Percentiles rank a stretch among this genome's conserved stretches.
These are phyloP conservation scores for Anagyrus pseudococci DNA, from an alignment of 2,888 invertebrate genomes.

Conservation along the genomic window DNA sequence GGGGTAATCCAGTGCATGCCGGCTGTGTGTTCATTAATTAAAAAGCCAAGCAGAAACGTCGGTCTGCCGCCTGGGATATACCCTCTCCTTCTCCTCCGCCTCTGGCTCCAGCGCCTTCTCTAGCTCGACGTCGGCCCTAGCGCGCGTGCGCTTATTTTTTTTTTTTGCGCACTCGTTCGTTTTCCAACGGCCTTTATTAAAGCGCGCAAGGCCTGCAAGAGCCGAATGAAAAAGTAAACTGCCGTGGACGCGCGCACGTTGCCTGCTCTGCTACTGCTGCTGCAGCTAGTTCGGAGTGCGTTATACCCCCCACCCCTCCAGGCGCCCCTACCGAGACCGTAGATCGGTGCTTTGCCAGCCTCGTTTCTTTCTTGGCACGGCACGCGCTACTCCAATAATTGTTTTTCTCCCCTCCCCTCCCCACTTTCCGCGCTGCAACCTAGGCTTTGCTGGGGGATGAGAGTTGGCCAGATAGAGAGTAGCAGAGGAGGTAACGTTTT, in stretches of 20 bases:
- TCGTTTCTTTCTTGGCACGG: conserved; percentile 33
- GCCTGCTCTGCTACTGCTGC: background rate
- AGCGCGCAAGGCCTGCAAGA: conserved; percentile 43
- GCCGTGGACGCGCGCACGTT: conserved; percentile 33
- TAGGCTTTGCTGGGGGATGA: no score
- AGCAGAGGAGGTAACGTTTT: no score
- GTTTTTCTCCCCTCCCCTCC: conserved; percentile 37
- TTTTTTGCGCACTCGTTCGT: conserved; percentile 41
- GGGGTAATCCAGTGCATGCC: conserved; percentile 40
- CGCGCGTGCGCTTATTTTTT: background rate
- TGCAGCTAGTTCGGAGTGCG: no score
- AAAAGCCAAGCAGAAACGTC: conserved; percentile 45
- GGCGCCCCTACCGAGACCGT: no score
- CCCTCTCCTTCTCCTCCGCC: conserved; percentile 16
- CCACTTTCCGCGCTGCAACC: no score
- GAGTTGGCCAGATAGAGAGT: no score
- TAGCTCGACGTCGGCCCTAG: background rate
- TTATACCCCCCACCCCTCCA: no score
- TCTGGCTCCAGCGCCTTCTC: background rate
- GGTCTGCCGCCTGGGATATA: conserved; percentile 24
- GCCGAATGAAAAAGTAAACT: conserved; percentile 57
- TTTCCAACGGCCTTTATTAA: conserved; percentile 56
- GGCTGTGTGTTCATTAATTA: conserved; percentile 53
- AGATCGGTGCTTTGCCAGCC: conserved; percentile 21
- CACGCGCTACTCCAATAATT: conserved; percentile 41